Evolutionary conservation across 2,797 vertebrate genomes (phyloP).

Genomic region (Synaphobranchus kaupii): DNA sequence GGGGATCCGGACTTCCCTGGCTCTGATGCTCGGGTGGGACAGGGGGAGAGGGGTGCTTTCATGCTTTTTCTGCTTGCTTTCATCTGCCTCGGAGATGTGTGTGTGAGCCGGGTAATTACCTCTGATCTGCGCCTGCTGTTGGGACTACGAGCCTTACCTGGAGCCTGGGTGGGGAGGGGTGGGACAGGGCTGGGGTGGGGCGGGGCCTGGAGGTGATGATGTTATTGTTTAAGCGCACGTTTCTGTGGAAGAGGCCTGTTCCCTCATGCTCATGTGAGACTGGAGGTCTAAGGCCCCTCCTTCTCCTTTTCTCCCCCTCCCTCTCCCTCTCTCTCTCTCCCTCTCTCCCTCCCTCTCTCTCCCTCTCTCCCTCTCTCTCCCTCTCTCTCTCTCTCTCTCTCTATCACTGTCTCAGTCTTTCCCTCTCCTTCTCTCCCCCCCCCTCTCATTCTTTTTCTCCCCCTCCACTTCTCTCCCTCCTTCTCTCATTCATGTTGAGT

Average conservation of each 20-base stretch:
- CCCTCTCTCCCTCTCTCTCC: background rate
- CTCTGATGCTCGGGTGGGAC: no score
- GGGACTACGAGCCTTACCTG: background rate
- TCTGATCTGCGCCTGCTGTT: background rate
- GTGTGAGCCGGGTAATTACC: background rate
- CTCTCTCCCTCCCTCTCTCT: background rate
- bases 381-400: background rate
- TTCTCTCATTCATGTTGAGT: no score
- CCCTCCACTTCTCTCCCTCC: background rate
- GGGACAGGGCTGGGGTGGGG: no score
- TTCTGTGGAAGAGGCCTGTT: background rate
- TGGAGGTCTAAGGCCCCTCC: background rate
- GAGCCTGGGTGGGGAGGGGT: background rate
- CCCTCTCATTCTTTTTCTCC: background rate
- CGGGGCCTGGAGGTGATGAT: no score
- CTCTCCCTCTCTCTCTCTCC: background rate
- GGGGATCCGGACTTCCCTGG: no score
- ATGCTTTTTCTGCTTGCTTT: no score
- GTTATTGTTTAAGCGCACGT: no score
- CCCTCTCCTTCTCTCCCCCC: background rate
- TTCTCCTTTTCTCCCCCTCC: no score
- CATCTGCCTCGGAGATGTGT: background rate
- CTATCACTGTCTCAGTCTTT: background rate
- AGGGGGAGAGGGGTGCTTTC: no score
- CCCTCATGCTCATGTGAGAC: background rate